Evolutionary conservation across 2,888 invertebrate genomes (phyloP).

Genomic region (Troglohyphantes excavatus): DNA sequence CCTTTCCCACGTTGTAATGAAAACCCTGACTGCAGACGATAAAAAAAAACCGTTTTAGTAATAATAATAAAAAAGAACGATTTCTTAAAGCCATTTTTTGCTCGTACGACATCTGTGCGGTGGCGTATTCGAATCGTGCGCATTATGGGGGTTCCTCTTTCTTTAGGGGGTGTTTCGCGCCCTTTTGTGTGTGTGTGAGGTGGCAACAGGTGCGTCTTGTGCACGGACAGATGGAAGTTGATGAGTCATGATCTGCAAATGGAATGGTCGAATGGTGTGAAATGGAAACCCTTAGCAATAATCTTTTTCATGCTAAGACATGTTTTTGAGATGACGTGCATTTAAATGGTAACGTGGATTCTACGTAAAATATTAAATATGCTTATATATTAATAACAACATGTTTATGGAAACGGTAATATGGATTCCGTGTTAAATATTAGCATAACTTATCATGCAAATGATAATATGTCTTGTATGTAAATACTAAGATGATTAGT

Average conservation of each 20-base stretch:
- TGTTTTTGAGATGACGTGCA: no score
- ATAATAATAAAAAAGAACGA: neutral
- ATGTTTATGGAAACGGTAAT: no score
- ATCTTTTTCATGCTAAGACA: no score
- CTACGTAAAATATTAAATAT: no score
- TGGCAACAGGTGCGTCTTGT: neutral
- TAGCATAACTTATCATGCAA: no score
- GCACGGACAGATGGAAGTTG: neutral
- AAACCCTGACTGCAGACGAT: neutral
- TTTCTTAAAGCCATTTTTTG: constrained; percentile 6
- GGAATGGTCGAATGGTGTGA: no score
- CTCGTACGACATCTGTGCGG: constrained; percentile 31
- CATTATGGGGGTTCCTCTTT: neutral
- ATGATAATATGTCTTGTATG: no score
- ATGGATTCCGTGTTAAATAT: no score
- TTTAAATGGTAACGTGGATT: no score
- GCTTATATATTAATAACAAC: no score
- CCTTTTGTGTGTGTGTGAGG: neutral
- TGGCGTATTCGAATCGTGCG: constrained; percentile 15
- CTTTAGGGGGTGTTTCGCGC: neutral
- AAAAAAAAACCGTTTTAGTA: neutral
- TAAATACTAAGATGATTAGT: no score
- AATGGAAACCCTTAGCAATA: no score
- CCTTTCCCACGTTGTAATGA: constrained; percentile 27
- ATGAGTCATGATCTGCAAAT: neutral